Conservation (phyloP, 2,113 vertebrate species). For the Phycodurus eques region DNA sequence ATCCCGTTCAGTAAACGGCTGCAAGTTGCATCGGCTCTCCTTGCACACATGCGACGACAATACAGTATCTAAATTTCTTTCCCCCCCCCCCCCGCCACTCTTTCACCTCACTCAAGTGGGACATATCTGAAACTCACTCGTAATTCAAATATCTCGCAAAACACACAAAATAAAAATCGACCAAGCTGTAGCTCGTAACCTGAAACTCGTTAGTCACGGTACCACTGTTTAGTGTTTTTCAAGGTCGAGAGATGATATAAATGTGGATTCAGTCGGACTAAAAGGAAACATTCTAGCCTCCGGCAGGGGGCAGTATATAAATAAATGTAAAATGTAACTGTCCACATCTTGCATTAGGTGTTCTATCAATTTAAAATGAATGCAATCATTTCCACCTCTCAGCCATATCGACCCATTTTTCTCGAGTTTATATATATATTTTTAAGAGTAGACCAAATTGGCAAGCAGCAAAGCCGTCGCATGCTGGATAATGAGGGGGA, state of each 20-base stretch:
- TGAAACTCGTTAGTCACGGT: background rate
- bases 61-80: too few species aligned
- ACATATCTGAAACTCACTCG: too few species aligned
- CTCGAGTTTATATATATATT: background rate
- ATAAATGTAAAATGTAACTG: background rate
- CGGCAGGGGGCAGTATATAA: background rate
- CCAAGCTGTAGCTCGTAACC: background rate
- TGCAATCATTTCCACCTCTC: constrained; percentile 1
- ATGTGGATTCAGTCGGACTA: background rate
- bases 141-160: too few species aligned
- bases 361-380: constrained; percentile 3
- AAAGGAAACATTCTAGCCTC: background rate
- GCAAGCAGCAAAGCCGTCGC: background rate
- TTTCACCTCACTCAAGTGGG: too few species aligned
- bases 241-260: background rate
- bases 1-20: too few species aligned
- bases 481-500: background rate
- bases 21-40: too few species aligned
- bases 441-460: background rate
- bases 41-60: too few species aligned
- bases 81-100: too few species aligned
- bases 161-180: too few species aligned
- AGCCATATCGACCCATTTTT: background rate
- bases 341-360: background rate
- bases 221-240: background rate